Evolutionary conservation across 1,140 invertebrate species (phyloP), one percentile per base, ranked within the genome.

Genomic region (Trichogramma pretiosum): DNA sequence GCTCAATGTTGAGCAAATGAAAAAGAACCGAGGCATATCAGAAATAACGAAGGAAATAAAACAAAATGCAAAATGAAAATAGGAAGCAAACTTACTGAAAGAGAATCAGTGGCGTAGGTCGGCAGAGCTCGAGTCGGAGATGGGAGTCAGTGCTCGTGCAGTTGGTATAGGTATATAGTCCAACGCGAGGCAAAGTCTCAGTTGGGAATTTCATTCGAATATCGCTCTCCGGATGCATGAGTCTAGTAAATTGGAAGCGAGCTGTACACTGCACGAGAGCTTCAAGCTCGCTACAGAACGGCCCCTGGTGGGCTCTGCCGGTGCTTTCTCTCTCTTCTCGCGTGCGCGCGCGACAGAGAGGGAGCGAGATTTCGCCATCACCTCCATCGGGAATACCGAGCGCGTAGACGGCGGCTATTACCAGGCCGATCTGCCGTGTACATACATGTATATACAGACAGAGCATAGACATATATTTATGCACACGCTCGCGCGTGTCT

Each of bases 341-440:
- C 11, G 11, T 32, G 26, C 40, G 18, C 2, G 2, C 13, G 28
- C 13, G 4, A 17, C n/a, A 18, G 46, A 38, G 50, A 36, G 34
- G 14, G 60, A 58, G 59, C 55, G 58, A 64, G 63, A 65, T 67
- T 65, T 61, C 53, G 55, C 55, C n/a, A n/a, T n/a, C 50, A 43
- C 44, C 54, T 62, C 61, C 59, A 56, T 59, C 57, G 64, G 54
- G 61, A 66, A 57, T 62, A 56, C 46, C 51, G 24, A 50, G 49
- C 55, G 56, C 54, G 54, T 63, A 53, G 58, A 14, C 52, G 60
- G 44, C 58, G 46, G 55, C 61, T 57, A 64, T 68, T 68, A 64
- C 56, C n/a, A n/a, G n/a, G n/a, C n/a, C n/a, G n/a, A n/a, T n/a
- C n/a, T n/a, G n/a, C n/a, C n/a, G n/a, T n/a, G n/a, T n/a, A n/a